Conservation (phyloP, 2,113 vertebrate genomes). For the Pluvialis apricaria region DNA sequence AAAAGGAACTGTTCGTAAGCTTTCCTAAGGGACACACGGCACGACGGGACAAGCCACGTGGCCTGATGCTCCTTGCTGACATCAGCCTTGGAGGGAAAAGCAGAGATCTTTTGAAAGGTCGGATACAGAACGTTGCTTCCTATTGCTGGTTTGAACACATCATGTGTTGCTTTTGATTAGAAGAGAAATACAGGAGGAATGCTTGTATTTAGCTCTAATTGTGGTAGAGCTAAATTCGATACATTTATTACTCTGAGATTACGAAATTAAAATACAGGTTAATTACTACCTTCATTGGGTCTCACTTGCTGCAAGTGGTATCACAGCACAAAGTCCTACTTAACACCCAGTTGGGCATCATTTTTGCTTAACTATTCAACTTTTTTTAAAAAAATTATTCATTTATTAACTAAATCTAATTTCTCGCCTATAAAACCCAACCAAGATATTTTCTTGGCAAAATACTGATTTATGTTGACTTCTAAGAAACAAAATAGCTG, state of each 20-base stretch:
- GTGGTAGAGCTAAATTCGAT: background rate
- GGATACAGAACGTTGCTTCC: background rate
- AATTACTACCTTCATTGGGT: background rate
- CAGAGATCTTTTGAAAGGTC: background rate
- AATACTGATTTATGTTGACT: background rate
- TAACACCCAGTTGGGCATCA: background rate
- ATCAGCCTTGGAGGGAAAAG: background rate
- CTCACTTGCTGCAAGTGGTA: background rate
- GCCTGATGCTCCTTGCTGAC: background rate
- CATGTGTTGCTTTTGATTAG: background rate
- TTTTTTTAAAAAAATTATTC: background rate
- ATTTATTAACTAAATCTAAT: background rate
- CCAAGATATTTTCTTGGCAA: background rate
- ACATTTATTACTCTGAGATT: background rate
- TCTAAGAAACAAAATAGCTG: background rate
- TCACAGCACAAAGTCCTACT: background rate
- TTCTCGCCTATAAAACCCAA: background rate
- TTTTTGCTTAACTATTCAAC: background rate
- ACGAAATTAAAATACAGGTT: slow-evolving; percentile 1
- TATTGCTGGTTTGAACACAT: background rate
- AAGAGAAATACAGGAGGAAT: background rate
- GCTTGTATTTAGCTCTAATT: slow-evolving; percentile 6
- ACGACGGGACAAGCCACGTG: fast-evolving
- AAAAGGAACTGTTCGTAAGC: background rate
- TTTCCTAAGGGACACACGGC: background rate